Percentiles rank a stretch among this genome's conserved stretches.
These are phyloP conservation scores for Musca domestica DNA, from an alignment of 1,140 invertebrate species.

Conservation along the genomic window DNA sequence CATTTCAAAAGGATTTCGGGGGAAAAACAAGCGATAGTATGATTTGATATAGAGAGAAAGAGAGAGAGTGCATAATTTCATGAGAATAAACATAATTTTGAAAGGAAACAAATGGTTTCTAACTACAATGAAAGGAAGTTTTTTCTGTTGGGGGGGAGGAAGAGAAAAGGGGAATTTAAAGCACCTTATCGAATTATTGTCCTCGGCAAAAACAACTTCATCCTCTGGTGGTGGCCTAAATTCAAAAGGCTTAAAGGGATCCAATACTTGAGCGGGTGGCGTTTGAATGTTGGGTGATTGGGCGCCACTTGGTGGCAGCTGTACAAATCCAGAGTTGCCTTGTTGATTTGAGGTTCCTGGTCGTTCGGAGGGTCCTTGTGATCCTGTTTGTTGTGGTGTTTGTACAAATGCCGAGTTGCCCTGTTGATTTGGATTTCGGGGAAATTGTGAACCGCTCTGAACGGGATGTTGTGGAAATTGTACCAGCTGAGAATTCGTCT, in stretches of 20 bases:
- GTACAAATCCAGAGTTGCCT: not conserved
- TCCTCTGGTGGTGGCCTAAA: conserved; percentile 6
- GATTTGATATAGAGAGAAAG: not conserved
- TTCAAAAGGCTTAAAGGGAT: conserved; percentile 20
- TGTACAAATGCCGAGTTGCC: no score
- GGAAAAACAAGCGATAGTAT: not conserved
- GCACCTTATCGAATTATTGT: conserved; percentile 10
- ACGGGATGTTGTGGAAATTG: not conserved
- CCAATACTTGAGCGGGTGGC: not conserved
- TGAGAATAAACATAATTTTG: not conserved
- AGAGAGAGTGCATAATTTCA: not conserved
- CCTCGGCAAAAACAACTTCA: not conserved
- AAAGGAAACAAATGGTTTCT: no score
- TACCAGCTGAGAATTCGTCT: no score
- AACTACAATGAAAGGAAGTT: no score
- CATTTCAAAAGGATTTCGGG: not conserved
- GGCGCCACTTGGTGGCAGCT: not conserved
- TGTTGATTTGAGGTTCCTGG: not conserved
- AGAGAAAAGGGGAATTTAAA: not conserved
- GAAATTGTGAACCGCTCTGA: not conserved
- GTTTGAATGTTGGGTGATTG: not conserved
- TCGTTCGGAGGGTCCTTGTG: not conserved
- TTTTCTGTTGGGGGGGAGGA: no score
- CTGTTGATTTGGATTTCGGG: not conserved
- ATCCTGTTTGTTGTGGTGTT: not conserved